Conservation (phyloP, 1,140 invertebrate genomes). For the Neodiprion lecontei region DNA sequence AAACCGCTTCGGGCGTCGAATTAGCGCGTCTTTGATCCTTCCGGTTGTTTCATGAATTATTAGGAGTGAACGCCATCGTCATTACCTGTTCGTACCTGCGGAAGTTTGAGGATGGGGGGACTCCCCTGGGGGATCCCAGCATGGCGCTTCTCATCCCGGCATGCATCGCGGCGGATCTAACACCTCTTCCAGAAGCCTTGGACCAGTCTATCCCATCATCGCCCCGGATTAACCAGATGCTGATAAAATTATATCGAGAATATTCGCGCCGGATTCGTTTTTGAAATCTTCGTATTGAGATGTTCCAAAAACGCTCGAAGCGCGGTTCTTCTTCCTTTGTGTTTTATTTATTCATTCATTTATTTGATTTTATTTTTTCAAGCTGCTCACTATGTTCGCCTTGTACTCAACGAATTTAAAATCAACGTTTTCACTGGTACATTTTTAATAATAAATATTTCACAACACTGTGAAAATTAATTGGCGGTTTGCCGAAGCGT, state of each 20-base stretch:
- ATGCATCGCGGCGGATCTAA: slow-evolving; percentile 42
- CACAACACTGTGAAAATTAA: too few species aligned
- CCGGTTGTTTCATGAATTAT: too few species aligned
- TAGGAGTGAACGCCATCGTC: background rate
- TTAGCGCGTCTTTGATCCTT: too few species aligned
- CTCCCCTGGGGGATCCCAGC: slow-evolving; percentile 38
- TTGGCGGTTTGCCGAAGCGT: too few species aligned
- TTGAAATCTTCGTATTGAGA: background rate
- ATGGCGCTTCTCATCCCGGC: slow-evolving; percentile 53
- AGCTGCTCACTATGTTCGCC: background rate
- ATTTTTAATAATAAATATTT: too few species aligned
- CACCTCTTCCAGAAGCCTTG: background rate
- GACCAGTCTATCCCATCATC: slow-evolving; percentile 12
- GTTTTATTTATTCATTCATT: background rate
- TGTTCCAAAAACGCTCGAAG: too few species aligned
- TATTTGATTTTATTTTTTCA: background rate
- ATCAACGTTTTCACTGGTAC: too few species aligned
- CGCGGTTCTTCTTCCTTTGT: background rate
- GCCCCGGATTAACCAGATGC: background rate
- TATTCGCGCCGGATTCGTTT: background rate
- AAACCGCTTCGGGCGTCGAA: too few species aligned
- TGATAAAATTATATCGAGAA: background rate
- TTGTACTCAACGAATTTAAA: too few species aligned
- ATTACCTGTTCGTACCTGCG: slow-evolving; percentile 55
- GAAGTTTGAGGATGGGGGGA: slow-evolving; percentile 36